These are phyloP conservation scores for Thymelicus lineola DNA, from an alignment of 2,888 invertebrate species.

Conservation along the genomic window DNA sequence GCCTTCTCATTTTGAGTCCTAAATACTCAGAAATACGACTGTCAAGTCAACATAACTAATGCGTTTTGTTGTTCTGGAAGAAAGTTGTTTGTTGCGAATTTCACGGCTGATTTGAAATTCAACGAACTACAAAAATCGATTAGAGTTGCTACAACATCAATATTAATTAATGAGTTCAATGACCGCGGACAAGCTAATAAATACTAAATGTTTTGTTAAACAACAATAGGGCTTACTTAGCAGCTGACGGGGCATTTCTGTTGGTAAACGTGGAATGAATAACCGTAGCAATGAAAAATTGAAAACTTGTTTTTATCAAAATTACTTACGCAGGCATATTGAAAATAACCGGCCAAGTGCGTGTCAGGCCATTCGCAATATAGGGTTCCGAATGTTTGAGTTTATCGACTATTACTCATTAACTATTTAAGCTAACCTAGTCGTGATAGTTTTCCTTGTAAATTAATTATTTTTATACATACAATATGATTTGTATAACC, in stretches of 20 bases:
- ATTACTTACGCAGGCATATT: too few species aligned
- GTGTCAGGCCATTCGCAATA: too few species aligned
- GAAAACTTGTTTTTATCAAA: too few species aligned
- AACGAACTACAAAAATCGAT: slow-evolving; percentile 54
- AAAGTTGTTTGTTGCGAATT: slow-evolving; percentile 51
- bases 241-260: slow-evolving; percentile 21
- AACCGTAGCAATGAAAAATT: neutral
- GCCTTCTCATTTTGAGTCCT: neutral
- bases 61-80: slow-evolving; percentile 28
- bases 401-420: too few species aligned
- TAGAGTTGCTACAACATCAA: slow-evolving; percentile 56
- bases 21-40: slow-evolving; percentile 11
- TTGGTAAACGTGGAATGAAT: slow-evolving; percentile 1
- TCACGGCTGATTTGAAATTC: slow-evolving; percentile 55
- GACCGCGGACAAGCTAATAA: slow-evolving; percentile 55
- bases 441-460: too few species aligned
- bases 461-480: too few species aligned
- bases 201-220: slow-evolving; percentile 14
- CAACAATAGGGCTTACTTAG: slow-evolving; percentile 9
- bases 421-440: too few species aligned
- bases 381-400: too few species aligned
- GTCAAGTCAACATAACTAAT: slow-evolving; percentile 2
- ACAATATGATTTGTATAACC: too few species aligned
- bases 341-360: too few species aligned
- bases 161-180: slow-evolving; percentile 66